Evolutionary conservation across 2,113 vertebrate species (phyloP).

Genomic region (Neolamprologus kungweensis): DNA sequence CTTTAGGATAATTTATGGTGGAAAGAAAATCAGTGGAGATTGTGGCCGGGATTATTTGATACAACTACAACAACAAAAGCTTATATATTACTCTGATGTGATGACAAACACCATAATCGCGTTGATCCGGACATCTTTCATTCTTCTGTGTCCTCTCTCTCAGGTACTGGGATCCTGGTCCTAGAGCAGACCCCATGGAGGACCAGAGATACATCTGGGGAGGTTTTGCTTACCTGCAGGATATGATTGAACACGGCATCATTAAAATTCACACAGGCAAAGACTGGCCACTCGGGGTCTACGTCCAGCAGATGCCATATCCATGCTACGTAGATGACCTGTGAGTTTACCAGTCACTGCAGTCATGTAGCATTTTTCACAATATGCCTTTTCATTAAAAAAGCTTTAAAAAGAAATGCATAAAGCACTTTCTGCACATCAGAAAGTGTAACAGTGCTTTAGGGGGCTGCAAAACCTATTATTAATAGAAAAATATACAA

Average conservation of each 20-base stretch:
- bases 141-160: neutral
- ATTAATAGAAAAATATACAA: neutral
- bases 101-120: neutral
- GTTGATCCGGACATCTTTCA: neutral
- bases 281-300: conserved; percentile 82
- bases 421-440: neutral
- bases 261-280: conserved; percentile 78
- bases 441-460: neutral
- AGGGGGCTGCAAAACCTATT: neutral
- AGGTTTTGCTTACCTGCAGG: conserved; percentile 94
- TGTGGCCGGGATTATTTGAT: neutral
- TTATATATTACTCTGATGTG: neutral
- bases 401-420: neutral
- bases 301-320: conserved; percentile 97
- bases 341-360: conserved; percentile 68
- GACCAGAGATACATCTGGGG: conserved; percentile 95
- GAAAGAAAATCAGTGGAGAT: neutral
- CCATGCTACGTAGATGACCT: conserved; percentile 96
- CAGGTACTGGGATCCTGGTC: conserved; percentile 97
- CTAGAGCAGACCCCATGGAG: conserved; percentile 88
- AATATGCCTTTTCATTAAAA: neutral
- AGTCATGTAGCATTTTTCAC: neutral
- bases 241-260: conserved; percentile 93
- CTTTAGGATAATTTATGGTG: neutral
- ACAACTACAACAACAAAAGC: neutral